phyloP scores from a whole-genome alignment of 2,888 invertebrate species.

The Drosophila nigritarsus region DNA sequence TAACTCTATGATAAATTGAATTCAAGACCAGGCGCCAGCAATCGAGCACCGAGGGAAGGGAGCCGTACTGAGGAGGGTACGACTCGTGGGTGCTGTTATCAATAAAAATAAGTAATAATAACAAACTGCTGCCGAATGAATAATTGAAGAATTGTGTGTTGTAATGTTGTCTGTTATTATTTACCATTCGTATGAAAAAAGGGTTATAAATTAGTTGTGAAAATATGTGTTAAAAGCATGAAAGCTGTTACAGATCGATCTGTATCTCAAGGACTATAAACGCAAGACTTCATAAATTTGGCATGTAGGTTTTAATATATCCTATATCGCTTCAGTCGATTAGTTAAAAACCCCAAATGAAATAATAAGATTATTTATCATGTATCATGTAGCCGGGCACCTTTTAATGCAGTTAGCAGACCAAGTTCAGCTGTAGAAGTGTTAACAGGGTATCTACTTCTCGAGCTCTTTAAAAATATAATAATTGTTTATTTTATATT shows the following conservation, averaged over 20 bases:
- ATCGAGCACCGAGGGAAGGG: neutral
- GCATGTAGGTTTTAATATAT: neutral
- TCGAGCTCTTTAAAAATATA: neutral
- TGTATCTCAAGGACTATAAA: neutral
- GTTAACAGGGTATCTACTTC: constrained; percentile 3
- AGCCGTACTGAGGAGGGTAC: neutral
- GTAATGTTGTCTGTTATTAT: constrained; percentile 35
- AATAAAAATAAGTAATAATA: constrained; percentile 56
- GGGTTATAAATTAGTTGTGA: too few relatives aligned
- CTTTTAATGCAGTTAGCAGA: neutral
- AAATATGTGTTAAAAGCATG: neutral
- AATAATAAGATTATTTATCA: neutral
- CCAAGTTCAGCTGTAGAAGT: neutral
- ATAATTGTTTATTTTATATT: constrained; percentile 15
- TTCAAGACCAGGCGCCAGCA: constrained; percentile 35
- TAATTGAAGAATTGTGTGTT: constrained; percentile 28
- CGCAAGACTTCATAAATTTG: neutral
- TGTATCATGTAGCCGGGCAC: neutral
- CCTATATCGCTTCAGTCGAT: neutral
- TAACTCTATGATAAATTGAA: constrained; percentile 65
- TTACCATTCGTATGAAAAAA: constrained; percentile 7
- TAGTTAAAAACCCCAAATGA: neutral
- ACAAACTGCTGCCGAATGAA: constrained; percentile 14
- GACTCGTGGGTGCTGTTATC: constrained; percentile 48
- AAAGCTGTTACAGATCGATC: neutral